Conservation (phyloP, 2,113 vertebrate genomes). For the Neoarius graeffei region DNA sequence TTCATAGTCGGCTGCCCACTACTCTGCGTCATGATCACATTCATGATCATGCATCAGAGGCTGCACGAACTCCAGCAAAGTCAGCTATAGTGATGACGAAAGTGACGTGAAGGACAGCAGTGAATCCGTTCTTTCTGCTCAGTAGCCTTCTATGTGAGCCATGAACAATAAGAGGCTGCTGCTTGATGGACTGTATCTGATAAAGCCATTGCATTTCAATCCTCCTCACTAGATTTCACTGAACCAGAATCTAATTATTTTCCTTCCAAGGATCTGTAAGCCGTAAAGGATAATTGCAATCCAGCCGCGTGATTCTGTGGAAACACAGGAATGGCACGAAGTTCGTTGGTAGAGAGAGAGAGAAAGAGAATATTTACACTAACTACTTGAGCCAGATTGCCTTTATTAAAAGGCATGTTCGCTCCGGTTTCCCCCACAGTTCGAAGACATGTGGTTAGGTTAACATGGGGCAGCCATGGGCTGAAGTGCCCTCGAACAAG, state of each 20-base stretch:
- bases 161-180: constrained; percentile 37
- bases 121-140: constrained; percentile 36
- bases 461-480: too few species aligned
- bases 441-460: too few species aligned
- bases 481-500: too few species aligned
- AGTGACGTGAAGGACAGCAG: constrained; percentile 40
- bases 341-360: neutral
- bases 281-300: constrained; percentile 77
- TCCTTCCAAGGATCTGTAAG: constrained; percentile 65
- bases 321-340: constrained; percentile 65
- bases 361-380: neutral
- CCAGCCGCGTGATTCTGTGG: constrained; percentile 66
- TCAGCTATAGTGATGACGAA: constrained; percentile 6
- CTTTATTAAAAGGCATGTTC: neutral
- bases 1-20: neutral
- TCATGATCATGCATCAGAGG: neutral
- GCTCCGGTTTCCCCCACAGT: too few species aligned
- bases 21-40: neutral
- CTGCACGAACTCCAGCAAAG: constrained; percentile 18
- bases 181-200: constrained; percentile 47
- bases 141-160: constrained; percentile 18
- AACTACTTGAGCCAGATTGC: neutral
- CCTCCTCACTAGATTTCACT: constrained; percentile 39
- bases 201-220: constrained; percentile 44
- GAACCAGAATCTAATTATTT: constrained; percentile 70